Evolutionary conservation across 2,113 vertebrate species (phyloP).

Genomic region (Rhea pennata): DNA sequence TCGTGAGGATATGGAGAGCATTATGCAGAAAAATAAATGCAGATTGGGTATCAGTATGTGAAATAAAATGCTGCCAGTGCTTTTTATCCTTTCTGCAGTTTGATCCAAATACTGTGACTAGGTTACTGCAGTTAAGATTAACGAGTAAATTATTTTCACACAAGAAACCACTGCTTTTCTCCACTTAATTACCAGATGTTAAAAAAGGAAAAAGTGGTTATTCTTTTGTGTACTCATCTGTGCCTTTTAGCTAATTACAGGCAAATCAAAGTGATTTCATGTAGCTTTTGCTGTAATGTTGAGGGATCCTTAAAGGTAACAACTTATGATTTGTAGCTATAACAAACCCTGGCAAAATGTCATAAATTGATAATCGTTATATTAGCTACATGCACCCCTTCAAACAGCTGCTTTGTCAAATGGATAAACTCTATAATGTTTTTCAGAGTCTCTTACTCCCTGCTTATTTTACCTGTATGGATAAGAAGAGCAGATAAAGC

Average conservation of each 20-base stretch:
- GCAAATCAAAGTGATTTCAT: neutral
- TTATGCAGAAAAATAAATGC: slow-evolving; percentile 33
- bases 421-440: neutral
- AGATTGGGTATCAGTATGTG: neutral
- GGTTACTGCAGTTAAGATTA: slow-evolving; percentile 37
- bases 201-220: neutral
- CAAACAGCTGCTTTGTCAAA: neutral
- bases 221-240: slow-evolving; percentile 24
- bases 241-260: slow-evolving; percentile 18
- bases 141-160: slow-evolving; percentile 49
- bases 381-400: neutral
- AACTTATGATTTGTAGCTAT: neutral
- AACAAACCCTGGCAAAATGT: neutral
- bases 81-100: slow-evolving; percentile 11
- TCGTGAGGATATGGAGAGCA: neutral
- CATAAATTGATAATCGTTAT: neutral
- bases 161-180: slow-evolving; percentile 20
- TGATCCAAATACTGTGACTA: slow-evolving; percentile 40
- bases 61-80: neutral
- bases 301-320: neutral
- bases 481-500: neutral
- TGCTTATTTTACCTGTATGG: neutral
- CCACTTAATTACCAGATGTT: slow-evolving; percentile 48
- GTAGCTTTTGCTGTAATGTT: neutral
- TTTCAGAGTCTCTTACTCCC: neutral